Base-by-base conservation (phyloP, 2,113 vertebrate genomes). In the Amblyornis subalaris region DNA sequence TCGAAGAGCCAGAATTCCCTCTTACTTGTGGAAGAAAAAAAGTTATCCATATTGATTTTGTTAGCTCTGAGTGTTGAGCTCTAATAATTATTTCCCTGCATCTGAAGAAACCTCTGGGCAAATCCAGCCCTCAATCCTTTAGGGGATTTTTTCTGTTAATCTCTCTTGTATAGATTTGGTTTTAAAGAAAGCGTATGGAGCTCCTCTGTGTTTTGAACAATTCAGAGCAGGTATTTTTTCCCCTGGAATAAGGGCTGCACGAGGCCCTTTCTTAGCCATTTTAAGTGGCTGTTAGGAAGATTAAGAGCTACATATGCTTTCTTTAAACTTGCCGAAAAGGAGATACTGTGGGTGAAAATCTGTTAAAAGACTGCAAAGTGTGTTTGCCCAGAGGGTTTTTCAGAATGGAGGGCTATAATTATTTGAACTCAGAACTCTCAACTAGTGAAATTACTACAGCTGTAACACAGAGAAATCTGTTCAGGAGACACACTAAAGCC, bases 51-150 rank as follows among this genome's bases (percentile, higher is more conserved):
- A 97, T 97, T 93, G 95, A 97, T 95, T 96, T 94, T 94, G 88
- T 78, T 95, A 88, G 90, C 76, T 90, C 60, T 36, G 82, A 57
- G 90, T 18, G 1, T 50, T 38, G 81, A 95, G 65, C 64, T 95
- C 79, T 95, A 93, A 94, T 96, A 91, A 88, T 95, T 94, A 93
- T 93, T 95, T 95, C 72, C 58, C 93, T 71, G 53, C 72, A 50
- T 86, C 85, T 93, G 88, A 91, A 72, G 75, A 81, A 96, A 95
- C 76, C 95, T 86, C 92, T 96, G 90, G 94, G 95, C 92, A 97
- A 95, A 94, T 70, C 14, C 55, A 90, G 53, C 82, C 67, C 22
- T 48, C 67, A 84, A 0, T 91, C 61, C 95, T 74, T 72, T 64
- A 51, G 94, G 82, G 90, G 71, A 77, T 95, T 95, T 94, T 93